phyloP scores from a whole-genome alignment of 2,113 vertebrate species.

The Chitala chitala region DNA sequence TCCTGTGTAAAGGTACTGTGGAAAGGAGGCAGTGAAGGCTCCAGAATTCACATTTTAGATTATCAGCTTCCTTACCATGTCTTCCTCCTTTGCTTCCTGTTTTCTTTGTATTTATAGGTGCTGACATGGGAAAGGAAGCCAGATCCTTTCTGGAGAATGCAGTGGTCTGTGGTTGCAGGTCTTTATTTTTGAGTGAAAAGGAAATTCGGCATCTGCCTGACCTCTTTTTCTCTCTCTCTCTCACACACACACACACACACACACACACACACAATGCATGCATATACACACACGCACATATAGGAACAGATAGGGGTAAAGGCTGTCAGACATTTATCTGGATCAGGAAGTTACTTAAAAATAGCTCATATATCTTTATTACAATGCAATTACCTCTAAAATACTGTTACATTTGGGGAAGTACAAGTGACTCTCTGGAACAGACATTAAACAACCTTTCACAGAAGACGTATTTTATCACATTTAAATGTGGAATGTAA shows the following conservation, averaged over 20 bases:
- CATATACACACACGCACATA: slow-evolving; percentile 1
- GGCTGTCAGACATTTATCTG: no score
- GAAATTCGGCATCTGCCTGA: slow-evolving; percentile 40
- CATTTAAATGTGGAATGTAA: not conserved
- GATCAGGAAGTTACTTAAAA: not conserved
- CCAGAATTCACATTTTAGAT: slow-evolving; percentile 14
- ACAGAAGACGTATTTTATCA: no score
- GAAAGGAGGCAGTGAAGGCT: not conserved
- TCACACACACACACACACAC: slow-evolving; percentile 16
- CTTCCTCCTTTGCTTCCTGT: slow-evolving; percentile 43
- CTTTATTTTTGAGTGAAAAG: slow-evolving; percentile 35
- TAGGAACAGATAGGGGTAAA: no score
- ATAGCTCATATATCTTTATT: not conserved
- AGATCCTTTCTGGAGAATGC: slow-evolving; percentile 36
- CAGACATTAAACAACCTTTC: not conserved
- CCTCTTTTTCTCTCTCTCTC: no score
- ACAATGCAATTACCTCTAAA: not conserved
- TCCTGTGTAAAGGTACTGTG: not conserved
- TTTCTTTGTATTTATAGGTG: slow-evolving; percentile 45
- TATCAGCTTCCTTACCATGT: slow-evolving; percentile 29
- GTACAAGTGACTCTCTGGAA: not conserved
- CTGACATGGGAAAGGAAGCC: slow-evolving; percentile 50
- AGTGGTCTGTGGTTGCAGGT: slow-evolving; percentile 32
- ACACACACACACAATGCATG: slow-evolving; percentile 5
- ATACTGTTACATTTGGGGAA: not conserved